Percentiles rank a stretch among this genome's conserved stretches.
Conservation (phyloP, 2,113 vertebrate species). For the Rhombomys opimus region DNA sequence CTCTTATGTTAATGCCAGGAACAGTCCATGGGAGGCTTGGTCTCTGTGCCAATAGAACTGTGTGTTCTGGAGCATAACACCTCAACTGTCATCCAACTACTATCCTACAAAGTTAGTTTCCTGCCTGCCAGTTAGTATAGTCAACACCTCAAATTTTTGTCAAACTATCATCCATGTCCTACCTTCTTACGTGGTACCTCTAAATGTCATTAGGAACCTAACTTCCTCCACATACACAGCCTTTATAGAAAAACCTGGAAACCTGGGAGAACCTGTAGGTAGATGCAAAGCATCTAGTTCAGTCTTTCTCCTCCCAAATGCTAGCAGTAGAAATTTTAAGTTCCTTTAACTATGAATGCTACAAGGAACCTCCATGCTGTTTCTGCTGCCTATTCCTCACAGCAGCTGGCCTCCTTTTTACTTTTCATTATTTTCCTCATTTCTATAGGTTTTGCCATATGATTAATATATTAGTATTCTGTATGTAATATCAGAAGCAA, state of each 20-base stretch:
- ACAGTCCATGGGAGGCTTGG: not conserved
- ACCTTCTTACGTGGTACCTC: not conserved
- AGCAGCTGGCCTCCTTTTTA: not conserved
- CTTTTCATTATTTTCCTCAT: not conserved
- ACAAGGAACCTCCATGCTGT: not conserved
- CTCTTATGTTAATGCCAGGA: not conserved
- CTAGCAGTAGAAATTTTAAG: not conserved
- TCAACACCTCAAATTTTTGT: not conserved
- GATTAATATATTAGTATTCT: conserved; percentile 26
- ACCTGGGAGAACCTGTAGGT: not conserved
- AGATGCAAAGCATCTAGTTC: not conserved
- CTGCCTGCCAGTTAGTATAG: not conserved
- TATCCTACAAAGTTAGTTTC: not conserved
- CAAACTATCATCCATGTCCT: not conserved
- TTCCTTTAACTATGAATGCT: not conserved
- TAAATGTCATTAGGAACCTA: not conserved
- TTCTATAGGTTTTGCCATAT: not conserved
- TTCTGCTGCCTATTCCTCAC: not conserved
- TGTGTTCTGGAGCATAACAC: not conserved
- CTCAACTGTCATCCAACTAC: not conserved
- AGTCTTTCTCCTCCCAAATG: not conserved
- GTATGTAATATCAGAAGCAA: not conserved
- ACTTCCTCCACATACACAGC: not conserved
- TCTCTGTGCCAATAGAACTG: not conserved
- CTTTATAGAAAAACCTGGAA: not conserved